Base-by-base conservation (phyloP, 2,113 vertebrate genomes). In the Zapornia atra region DNA sequence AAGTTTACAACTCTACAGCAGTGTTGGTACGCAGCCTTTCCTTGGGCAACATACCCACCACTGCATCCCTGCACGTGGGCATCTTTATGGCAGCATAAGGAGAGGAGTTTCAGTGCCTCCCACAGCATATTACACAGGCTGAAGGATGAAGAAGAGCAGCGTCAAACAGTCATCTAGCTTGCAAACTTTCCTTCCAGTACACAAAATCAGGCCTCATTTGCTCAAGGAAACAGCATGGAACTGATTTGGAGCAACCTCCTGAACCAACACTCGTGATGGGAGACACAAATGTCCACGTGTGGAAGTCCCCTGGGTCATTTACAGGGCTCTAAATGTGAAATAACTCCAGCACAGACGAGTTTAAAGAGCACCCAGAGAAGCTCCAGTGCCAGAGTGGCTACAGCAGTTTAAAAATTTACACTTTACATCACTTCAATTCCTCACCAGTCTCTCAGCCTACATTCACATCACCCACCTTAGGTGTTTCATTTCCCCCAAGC, bases 21-120 rank as follows among this genome's bases (percentile, higher is more conserved):
- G 42, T 12, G 2, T 21, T 11, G n/a, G 25, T 1, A 19, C 2
- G 0, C 2, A n/a, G 15, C 29, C 25, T 46, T 60, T 44, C 63
- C 38, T 17, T 33, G 20, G 24, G 46, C 22, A 11, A 59, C 25
- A 7, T 5, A 28, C 25, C 18, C 29, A 7, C 16, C 12, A 1
- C 38, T 69, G 19, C 10, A 36, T 21, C 65, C 20, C 22, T 13
- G 8, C 61, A 36, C 40, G 3, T 1, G 11, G 50, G 11, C 34
- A 31, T 26, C 42, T 56, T 82, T 6, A n/a, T 11, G 11, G 17
- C 68, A 70, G 29, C 65, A 17, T 3, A 15, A 24, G 15, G 31
- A 60, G 76, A 38, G 50, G 42, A 18, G n/a, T 22, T 80, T 44
- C 54, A 38, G 34, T n/a, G 51, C 34, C 51, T 75, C 56, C 56